A percentile compares a stretch with the other conserved stretches of the same genome.
These are phyloP conservation scores for Conus canariensis DNA, from an alignment of 2,888 invertebrate genomes.

Conservation along the genomic window DNA sequence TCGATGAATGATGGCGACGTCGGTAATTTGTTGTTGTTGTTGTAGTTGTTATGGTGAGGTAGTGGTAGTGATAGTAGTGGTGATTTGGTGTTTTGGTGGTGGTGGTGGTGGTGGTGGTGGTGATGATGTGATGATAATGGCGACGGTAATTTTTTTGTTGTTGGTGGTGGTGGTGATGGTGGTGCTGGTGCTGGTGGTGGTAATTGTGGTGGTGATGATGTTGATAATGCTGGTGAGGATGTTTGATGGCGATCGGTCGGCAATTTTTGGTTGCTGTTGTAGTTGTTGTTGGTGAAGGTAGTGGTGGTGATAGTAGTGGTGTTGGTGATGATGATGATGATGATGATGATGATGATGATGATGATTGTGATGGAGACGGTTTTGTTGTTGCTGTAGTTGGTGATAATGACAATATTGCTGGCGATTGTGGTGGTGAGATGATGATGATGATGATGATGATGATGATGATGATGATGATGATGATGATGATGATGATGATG, in stretches of 20 bases:
- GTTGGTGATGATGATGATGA: background rate
- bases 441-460: background rate
- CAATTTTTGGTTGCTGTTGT: no score
- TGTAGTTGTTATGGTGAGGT: no score
- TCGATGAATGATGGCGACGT: no score
- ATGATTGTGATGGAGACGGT: background rate
- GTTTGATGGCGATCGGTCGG: no score
- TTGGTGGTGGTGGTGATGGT: no score
- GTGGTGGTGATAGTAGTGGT: background rate
- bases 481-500: background rate
- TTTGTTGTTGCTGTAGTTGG: background rate
- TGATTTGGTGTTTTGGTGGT: background rate
- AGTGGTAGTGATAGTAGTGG: background rate
- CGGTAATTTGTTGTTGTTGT: background rate
- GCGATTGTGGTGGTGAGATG: background rate
- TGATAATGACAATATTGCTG: background rate
- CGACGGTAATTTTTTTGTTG: no score
- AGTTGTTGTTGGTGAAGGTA: background rate
- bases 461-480: background rate
- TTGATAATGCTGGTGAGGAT: background rate
- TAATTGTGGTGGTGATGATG: background rate
- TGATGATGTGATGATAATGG: no score
- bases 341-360: background rate
- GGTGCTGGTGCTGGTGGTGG: no score
- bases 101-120: background rate